phyloP scores from a whole-genome alignment of 1,140 invertebrate species.

The Bombus impatiens region DNA sequence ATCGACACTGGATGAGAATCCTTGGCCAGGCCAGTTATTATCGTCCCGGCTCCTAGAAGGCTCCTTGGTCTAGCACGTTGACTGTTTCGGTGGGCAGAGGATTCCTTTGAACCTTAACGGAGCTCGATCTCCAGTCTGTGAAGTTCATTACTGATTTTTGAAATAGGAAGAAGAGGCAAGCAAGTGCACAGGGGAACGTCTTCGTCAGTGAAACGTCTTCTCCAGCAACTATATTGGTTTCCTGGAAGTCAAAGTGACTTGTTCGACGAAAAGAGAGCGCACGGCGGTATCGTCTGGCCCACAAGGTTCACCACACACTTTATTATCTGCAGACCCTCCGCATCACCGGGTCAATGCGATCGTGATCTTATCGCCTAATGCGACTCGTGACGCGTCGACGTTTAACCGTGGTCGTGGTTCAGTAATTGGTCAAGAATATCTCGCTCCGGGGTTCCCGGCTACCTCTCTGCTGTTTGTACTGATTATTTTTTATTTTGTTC shows the following conservation, averaged over 20 bases:
- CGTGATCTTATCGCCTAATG: conserved; percentile 36
- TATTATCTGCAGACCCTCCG: conserved; percentile 24
- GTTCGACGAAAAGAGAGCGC: background rate
- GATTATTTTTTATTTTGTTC: background rate
- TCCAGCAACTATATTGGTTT: too few species aligned
- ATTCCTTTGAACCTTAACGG: background rate
- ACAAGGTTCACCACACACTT: conserved; percentile 24
- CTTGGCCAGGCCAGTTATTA: conserved; percentile 4
- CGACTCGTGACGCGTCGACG: conserved; percentile 35
- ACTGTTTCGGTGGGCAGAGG: background rate
- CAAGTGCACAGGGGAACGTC: too few species aligned
- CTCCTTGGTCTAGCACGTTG: background rate
- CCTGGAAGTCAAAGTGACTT: too few species aligned
- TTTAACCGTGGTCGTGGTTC: conserved; percentile 48
- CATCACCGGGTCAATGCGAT: conserved; percentile 42
- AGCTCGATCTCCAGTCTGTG: background rate
- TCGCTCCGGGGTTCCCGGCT: background rate
- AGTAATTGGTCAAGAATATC: background rate
- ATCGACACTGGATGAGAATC: background rate
- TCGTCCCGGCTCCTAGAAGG: background rate
- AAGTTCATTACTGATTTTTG: background rate
- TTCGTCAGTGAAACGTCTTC: background rate
- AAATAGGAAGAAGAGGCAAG: background rate
- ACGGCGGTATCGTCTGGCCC: background rate
- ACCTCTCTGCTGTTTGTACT: background rate